A percentile compares a stretch with the other conserved stretches of the same genome.
These are phyloP conservation scores for Magallana nippona DNA, from an alignment of 2,888 invertebrate genomes.

Conservation along the genomic window DNA sequence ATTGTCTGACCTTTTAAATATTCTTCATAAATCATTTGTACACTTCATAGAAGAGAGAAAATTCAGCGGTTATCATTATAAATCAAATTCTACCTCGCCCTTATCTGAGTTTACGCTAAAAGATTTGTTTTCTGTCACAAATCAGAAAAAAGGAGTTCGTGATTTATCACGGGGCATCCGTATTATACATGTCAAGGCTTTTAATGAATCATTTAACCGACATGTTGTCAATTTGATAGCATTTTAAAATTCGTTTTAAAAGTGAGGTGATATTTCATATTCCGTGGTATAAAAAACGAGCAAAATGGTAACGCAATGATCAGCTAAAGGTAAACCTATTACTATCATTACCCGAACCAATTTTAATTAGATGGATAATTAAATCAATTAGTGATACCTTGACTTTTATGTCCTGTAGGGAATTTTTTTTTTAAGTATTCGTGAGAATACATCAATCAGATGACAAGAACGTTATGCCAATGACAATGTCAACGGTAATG, in stretches of 20 bases:
- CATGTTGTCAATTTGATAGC: neutral
- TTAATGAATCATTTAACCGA: conserved; percentile 10
- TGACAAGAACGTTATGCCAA: neutral
- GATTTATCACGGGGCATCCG: neutral
- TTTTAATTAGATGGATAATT: neutral
- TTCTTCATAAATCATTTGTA: neutral
- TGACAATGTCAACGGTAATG: no score
- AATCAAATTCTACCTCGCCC: conserved; percentile 3
- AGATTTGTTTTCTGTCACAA: conserved; percentile 17
- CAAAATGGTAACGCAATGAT: neutral
- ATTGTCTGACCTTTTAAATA: neutral
- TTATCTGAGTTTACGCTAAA: neutral
- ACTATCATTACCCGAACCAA: neutral
- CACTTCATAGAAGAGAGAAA: neutral
- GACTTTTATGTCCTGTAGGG: neutral
- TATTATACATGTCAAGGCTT: neutral
- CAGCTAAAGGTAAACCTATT: neutral
- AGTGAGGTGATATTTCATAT: neutral
- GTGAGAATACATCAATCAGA: neutral
- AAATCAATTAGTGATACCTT: neutral
- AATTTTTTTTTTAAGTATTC: neutral
- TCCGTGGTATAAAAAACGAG: neutral
- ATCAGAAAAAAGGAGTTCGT: neutral
- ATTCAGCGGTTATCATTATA: neutral
- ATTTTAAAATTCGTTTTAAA: neutral